These are phyloP conservation scores for Leptobrachium ailaonicum DNA, from an alignment of 2,113 vertebrate species.

Conservation along the genomic window DNA sequence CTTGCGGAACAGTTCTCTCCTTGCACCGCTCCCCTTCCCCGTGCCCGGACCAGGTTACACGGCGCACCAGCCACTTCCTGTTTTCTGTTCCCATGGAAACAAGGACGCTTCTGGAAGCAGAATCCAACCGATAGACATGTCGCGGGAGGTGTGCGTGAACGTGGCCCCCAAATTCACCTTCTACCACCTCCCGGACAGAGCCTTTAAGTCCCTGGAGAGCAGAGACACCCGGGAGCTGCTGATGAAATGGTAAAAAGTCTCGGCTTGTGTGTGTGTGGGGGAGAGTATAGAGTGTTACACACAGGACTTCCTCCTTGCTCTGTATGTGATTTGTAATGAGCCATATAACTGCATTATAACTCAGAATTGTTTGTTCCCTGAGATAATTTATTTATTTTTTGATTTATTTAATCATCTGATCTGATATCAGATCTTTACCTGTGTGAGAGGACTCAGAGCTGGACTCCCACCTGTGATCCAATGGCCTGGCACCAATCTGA, in stretches of 20 bases:
- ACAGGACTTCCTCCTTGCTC: background rate
- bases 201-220: constrained; percentile 59
- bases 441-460: no score
- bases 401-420: no score
- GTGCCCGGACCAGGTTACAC: background rate
- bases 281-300: background rate
- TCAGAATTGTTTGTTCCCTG: no score
- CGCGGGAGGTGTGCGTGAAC: background rate
- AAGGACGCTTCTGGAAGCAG: background rate
- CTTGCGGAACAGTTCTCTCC: background rate
- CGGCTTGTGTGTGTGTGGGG: background rate
- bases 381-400: no score
- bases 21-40: no score
- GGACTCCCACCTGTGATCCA: no score
- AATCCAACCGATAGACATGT: constrained; percentile 51
- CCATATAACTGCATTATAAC: no score
- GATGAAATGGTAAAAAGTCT: constrained; percentile 69
- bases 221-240: constrained; percentile 56
- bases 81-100: constrained; percentile 55
- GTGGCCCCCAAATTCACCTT: constrained; percentile 49
- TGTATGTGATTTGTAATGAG: no score
- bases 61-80: background rate
- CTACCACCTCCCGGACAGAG: constrained; percentile 60
- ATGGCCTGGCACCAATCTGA: no score
- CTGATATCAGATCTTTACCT: no score